Evolutionary conservation across 2,113 vertebrate species (phyloP).

Genomic region (Catagonus wagneri): DNA sequence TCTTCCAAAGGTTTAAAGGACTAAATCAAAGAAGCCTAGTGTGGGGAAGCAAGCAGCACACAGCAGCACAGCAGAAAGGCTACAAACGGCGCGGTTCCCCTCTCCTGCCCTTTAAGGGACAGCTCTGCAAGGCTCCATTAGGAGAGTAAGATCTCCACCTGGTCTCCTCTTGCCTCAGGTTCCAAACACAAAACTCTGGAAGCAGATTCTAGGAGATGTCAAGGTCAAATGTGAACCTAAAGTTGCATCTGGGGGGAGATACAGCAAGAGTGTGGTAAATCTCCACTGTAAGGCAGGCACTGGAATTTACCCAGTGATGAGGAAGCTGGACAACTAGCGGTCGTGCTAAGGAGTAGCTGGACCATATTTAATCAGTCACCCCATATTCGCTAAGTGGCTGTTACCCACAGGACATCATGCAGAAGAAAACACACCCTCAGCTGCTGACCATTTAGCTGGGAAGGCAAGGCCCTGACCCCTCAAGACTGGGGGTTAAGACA

Average conservation of each 20-base stretch:
- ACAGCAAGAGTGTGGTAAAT: background rate
- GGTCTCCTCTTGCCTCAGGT: background rate
- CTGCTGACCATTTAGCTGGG: background rate
- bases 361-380: background rate
- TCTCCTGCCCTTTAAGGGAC: background rate
- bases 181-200: background rate
- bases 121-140: background rate
- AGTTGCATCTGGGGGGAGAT: background rate
- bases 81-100: background rate
- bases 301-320: background rate
- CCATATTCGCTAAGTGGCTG: too few relatives aligned
- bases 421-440: background rate
- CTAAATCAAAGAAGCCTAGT: background rate
- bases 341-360: background rate
- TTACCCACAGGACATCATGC: background rate
- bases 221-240: background rate
- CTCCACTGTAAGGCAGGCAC: background rate
- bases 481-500: background rate
- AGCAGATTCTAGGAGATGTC: background rate
- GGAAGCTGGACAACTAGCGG: background rate
- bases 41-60: background rate
- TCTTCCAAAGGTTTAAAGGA: background rate
- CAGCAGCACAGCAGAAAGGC: background rate
- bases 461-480: background rate
- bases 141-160: background rate